phyloP scores from a whole-genome alignment of 2,888 invertebrate genomes.

The Imbricaverruca yamaguchii region DNA sequence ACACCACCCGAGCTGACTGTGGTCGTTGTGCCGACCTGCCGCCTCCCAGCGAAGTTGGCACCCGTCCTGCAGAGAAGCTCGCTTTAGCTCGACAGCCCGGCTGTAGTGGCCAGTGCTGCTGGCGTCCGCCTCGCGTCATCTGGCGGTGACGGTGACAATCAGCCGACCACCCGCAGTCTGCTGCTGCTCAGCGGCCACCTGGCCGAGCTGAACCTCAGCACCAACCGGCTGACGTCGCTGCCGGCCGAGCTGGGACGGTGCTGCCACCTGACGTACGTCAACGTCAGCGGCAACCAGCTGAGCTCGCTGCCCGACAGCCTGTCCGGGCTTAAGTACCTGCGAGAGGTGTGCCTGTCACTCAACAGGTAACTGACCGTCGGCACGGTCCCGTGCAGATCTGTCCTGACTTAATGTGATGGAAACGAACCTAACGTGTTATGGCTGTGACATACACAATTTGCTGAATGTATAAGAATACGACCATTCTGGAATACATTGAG shows the following conservation, averaged over 20 bases:
- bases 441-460: no score
- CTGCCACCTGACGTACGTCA: conserved; percentile 49
- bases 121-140: not conserved
- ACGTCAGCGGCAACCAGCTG: conserved; percentile 63
- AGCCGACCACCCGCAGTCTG: conserved; percentile 37
- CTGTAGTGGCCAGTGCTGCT: no score
- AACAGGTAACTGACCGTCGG: conserved; percentile 47
- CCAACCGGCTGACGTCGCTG: conserved; percentile 57
- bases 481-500: no score
- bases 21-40: no score
- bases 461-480: no score
- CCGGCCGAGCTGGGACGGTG: conserved; percentile 56
- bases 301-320: conserved; percentile 54
- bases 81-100: no score
- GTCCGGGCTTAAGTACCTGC: conserved; percentile 41
- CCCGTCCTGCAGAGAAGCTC: no score
- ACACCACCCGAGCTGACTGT: no score
- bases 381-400: no score
- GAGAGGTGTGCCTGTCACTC: not conserved
- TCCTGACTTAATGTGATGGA: no score
- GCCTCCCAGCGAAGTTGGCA: no score
- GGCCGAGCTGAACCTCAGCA: conserved; percentile 52
- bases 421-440: no score
- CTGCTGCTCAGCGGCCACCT: conserved; percentile 39
- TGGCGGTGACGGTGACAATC: conserved; percentile 17